phyloP scores from a whole-genome alignment of 1,140 invertebrate genomes.

The Episyrphus balteatus region DNA sequence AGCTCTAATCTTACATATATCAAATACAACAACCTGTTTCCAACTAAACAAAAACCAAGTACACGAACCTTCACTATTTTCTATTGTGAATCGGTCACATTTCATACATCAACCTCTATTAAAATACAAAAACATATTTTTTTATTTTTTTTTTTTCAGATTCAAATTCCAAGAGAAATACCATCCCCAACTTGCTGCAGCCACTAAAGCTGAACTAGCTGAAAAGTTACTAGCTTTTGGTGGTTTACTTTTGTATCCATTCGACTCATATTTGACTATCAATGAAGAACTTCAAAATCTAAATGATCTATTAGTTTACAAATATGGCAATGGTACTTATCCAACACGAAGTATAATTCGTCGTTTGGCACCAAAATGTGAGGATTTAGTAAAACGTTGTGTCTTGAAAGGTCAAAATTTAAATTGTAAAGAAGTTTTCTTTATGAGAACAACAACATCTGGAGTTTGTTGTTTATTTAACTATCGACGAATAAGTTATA shows the following conservation, averaged over 20 bases:
- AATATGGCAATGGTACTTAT: constrained; percentile 19
- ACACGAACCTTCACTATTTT: too few relatives aligned
- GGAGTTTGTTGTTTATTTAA: constrained; percentile 34
- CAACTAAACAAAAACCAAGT: too few relatives aligned
- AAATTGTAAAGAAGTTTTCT: constrained; percentile 19
- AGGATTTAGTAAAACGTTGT: constrained; percentile 21
- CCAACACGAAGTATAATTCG: constrained; percentile 24
- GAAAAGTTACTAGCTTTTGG: constrained; percentile 18
- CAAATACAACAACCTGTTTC: too few relatives aligned
- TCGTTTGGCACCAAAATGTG: constrained; percentile 22
- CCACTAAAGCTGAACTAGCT: constrained; percentile 14
- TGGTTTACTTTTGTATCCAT: constrained; percentile 20
- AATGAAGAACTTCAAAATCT: constrained; percentile 14
- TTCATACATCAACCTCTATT: too few relatives aligned
- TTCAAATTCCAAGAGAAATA: too few relatives aligned
- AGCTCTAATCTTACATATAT: too few relatives aligned
- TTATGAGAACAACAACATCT: constrained; percentile 22
- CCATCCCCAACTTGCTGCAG: constrained; percentile 1
- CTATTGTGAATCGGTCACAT: too few relatives aligned
- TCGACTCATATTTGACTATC: constrained; percentile 13
- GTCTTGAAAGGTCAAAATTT: constrained; percentile 21
- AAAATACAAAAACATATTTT: too few relatives aligned
- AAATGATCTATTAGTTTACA: constrained; percentile 18
- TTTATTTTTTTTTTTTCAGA: too few relatives aligned
- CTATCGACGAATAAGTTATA: constrained; percentile 19